These are phyloP conservation scores for Cygnus atratus DNA, from an alignment of 2,113 vertebrate genomes.

Conservation along the genomic window DNA sequence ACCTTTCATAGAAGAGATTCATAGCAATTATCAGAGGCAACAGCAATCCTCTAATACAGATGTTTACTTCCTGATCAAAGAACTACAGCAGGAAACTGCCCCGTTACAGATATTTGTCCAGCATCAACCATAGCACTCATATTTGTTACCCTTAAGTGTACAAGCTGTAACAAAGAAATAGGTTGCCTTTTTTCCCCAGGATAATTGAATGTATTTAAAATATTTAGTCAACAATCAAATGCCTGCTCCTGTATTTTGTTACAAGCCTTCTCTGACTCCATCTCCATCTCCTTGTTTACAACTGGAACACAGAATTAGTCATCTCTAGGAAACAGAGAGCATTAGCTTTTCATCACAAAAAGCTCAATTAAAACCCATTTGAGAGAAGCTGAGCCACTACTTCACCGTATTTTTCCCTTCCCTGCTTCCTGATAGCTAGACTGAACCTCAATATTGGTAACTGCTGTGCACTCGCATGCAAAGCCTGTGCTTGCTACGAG, in stretches of 20 bases:
- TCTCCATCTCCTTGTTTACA: conserved; percentile 1
- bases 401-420: neutral
- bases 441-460: conserved; percentile 1
- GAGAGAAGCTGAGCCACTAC: neutral
- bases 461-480: neutral
- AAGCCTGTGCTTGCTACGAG: neutral
- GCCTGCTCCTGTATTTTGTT: neutral
- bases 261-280: neutral
- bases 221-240: conserved; percentile 11
- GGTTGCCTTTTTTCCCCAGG: neutral
- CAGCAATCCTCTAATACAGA: conserved; percentile 35
- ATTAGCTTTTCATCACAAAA: conserved; percentile 48
- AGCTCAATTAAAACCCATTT: conserved; percentile 50
- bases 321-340: conserved; percentile 30
- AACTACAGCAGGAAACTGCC: conserved; percentile 33
- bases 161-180: neutral
- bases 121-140: neutral
- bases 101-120: conserved; percentile 20
- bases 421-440: neutral
- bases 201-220: conserved; percentile 16
- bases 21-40: conserved; percentile 50
- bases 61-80: conserved; percentile 52
- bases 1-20: conserved; percentile 60
- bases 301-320: conserved; percentile 2
- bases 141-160: conserved; percentile 29